These are phyloP conservation scores for Nudaria mundana DNA, from an alignment of 2,888 invertebrate species.

Conservation along the genomic window DNA sequence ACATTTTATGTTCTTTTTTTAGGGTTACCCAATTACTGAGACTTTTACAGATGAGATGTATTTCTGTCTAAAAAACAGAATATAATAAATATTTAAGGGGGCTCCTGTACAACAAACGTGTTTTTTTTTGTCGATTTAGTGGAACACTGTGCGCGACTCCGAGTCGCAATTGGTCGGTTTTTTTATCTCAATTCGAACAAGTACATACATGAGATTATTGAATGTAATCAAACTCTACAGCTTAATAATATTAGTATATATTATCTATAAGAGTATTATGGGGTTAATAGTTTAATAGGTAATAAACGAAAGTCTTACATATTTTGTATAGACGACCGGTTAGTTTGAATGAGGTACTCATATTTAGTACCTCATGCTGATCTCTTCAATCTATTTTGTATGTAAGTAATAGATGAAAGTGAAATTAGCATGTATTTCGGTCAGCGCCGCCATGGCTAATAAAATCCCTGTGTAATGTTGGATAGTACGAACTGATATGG, in stretches of 20 bases:
- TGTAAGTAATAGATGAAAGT: slow-evolving; percentile 37
- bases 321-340: slow-evolving; percentile 20
- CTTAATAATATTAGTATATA: background rate
- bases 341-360: slow-evolving; percentile 26
- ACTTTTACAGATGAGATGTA: too few species aligned
- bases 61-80: too few species aligned
- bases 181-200: too few species aligned
- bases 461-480: background rate
- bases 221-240: background rate
- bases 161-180: too few species aligned
- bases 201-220: background rate
- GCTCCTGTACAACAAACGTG: too few species aligned
- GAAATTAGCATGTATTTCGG: slow-evolving; percentile 50
- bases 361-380: background rate
- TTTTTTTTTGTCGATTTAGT: too few species aligned
- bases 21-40: too few species aligned
- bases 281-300: slow-evolving; percentile 9
- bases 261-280: slow-evolving; percentile 1
- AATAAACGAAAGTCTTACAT: slow-evolving; percentile 29
- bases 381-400: slow-evolving; percentile 28
- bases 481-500: too few species aligned
- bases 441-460: slow-evolving; percentile 16
- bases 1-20: too few species aligned
- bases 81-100: too few species aligned
- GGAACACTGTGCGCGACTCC: too few species aligned